phyloP scores from a whole-genome alignment of 2,797 vertebrate genomes.

The Coccyzus lansbergi region DNA sequence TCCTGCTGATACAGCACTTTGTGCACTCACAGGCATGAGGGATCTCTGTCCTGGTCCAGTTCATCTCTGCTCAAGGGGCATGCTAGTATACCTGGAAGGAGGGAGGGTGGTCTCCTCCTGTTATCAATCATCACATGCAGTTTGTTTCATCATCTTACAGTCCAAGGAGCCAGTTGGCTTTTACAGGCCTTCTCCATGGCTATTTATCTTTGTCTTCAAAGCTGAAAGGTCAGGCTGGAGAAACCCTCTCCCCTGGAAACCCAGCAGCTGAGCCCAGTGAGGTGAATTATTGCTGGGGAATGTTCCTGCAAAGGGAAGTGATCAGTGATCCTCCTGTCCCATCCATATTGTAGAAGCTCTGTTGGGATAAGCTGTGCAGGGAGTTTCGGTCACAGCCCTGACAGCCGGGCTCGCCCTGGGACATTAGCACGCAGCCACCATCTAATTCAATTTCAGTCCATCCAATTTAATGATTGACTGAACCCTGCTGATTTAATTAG shows the following conservation, averaged over 20 bases:
- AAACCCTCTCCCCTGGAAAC: neutral
- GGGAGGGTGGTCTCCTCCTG: neutral
- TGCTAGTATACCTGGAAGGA: neutral
- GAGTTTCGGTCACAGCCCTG: neutral
- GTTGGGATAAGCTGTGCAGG: rapidly evolving
- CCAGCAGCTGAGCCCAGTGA: neutral
- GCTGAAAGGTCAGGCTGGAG: neutral
- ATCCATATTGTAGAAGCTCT: rapidly evolving
- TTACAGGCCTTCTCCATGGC: neutral
- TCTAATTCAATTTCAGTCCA: slow-evolving; percentile 27
- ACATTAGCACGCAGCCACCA: neutral
- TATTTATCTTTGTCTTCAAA: neutral
- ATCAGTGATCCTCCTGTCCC: neutral
- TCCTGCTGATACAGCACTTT: rapidly evolving
- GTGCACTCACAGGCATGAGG: neutral
- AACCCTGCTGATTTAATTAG: slow-evolving; percentile 41
- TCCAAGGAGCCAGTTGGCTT: neutral
- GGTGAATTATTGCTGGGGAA: neutral
- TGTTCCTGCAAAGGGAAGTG: neutral
- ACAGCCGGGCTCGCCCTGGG: neutral
- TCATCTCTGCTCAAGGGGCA: neutral
- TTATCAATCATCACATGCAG: neutral
- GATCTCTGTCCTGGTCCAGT: neutral
- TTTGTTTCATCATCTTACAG: neutral
- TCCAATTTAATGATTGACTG: slow-evolving; percentile 54